A percentile compares a stretch with the other conserved stretches of the same genome.
These are phyloP conservation scores for Drosophila nasuta DNA, from an alignment of 1,140 invertebrate genomes.

Conservation along the genomic window DNA sequence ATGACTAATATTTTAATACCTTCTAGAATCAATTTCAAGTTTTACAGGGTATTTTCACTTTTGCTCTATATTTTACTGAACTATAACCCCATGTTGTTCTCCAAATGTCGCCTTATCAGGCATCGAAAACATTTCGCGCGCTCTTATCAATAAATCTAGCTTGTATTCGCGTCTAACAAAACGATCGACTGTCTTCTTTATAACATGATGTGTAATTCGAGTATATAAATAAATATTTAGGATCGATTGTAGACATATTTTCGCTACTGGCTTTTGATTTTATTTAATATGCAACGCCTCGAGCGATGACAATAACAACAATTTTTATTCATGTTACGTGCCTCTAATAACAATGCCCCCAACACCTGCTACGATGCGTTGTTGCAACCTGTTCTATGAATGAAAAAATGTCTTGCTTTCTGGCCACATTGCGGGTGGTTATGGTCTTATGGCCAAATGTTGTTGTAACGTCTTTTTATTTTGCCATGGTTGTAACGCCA, in stretches of 20 bases:
- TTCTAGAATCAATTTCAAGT: too few species aligned
- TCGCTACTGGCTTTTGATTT: constrained; percentile 17
- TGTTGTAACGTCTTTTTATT: constrained; percentile 14
- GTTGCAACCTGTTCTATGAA: constrained; percentile 20
- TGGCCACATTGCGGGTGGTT: constrained; percentile 54
- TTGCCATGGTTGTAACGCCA: constrained; percentile 51
- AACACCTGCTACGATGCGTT: constrained; percentile 18
- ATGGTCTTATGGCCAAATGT: constrained; percentile 15
- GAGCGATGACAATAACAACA: constrained; percentile 27
- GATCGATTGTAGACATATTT: constrained; percentile 27
- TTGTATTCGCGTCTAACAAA: constrained; percentile 24
- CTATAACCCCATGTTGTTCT: constrained; percentile 15
- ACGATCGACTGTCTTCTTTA: constrained; percentile 34
- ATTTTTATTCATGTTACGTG: constrained; percentile 31
- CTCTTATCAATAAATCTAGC: constrained; percentile 25
- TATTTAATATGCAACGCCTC: constrained; percentile 42
- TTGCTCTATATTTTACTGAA: constrained; percentile 1
- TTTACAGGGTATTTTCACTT: neutral
- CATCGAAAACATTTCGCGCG: constrained; percentile 12
- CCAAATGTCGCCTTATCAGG: constrained; percentile 30
- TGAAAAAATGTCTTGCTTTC: constrained; percentile 20
- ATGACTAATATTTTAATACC: too few species aligned
- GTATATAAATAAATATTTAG: constrained; percentile 21
- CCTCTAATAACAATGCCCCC: constrained; percentile 13
- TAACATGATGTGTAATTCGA: neutral